Evolutionary conservation across 2,888 invertebrate genomes (phyloP), one percentile per base, ranked within the genome.

Genomic region (Cephus sareptanus): DNA sequence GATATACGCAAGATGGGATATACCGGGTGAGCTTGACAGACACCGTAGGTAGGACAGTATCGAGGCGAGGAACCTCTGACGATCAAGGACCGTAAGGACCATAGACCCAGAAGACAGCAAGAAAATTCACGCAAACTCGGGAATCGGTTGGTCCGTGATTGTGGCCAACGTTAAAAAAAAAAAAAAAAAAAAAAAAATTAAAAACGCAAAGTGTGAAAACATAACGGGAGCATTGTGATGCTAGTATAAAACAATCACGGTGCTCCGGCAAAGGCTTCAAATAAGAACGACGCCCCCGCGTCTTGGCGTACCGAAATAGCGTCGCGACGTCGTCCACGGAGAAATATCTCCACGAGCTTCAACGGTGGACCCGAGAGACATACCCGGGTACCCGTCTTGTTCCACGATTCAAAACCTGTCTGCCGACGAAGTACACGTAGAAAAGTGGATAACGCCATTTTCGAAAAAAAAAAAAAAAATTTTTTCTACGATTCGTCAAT

Each of bases 211-310:
- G 1, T 6, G 2, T 9, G 9, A 56, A 56, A 56, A 56, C 56
- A 33, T 34, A 34, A 33, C 30, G 70, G 70, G 33, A n/a, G 71
- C 23, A 34, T 34, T 31, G 11, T 31, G 31, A 71, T 71, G 71
- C 71, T 34, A 4, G 23, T 31, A 34, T 31, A 33, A 71, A 71
- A 34, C 31, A 33, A 71, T 71, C 71, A 34, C 34, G 71, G 71
- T 23, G 12, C 34, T 31, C 33, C 71, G 71, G 71, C 71, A 71
- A 71, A 82, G 84, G 85, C 84, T 85, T 85, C 84, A 83, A 88
- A 87, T 84, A 82, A 81, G 84, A 85, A 83, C 83, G 82, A 86
- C 89, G 87, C 89, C 90, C 88, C 87, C 89, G 89, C 87, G 83
- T 82, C 82, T 81, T 81, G 78, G 79, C 80, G 77, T 81, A 87